A percentile compares a stretch with the other conserved stretches of the same genome.
Evolutionary conservation across 1,140 invertebrate species (phyloP).

Genomic region (Lepidurus apus): DNA sequence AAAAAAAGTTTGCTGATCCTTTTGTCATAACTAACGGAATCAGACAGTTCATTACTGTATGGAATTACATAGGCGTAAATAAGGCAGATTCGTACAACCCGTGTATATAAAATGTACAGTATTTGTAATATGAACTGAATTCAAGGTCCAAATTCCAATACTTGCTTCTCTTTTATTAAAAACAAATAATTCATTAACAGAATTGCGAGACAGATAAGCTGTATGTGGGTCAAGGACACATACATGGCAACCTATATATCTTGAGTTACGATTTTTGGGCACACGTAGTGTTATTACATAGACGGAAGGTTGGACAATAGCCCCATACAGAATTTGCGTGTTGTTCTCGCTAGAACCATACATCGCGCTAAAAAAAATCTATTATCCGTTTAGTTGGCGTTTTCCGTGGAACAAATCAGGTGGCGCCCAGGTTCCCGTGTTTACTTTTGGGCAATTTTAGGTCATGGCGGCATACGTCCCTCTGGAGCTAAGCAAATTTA

Average conservation of each 20-base stretch:
- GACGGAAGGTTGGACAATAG: no score
- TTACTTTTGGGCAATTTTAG: slow-evolving; percentile 3
- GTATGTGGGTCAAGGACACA: no score
- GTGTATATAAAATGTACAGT: slow-evolving; percentile 9
- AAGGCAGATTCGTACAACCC: slow-evolving; percentile 3
- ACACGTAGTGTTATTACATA: no score
- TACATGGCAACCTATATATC: no score
- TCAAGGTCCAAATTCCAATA: not conserved
- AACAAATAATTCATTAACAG: no score
- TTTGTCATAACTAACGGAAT: not conserved
- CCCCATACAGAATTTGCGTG: no score
- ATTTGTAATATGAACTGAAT: slow-evolving; percentile 22
- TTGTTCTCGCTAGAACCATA: no score
- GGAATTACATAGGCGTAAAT: not conserved
- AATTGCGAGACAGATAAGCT: no score
- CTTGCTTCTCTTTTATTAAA: no score
- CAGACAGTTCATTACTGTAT: slow-evolving; percentile 9
- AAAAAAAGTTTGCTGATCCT: slow-evolving; percentile 9
- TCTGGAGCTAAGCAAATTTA: not conserved
- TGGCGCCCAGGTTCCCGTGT: not conserved
- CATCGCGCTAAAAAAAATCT: no score
- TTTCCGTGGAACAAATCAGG: not conserved
- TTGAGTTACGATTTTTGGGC: no score
- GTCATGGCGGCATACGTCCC: slow-evolving; percentile 17
- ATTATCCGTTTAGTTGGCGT: not conserved